Evolutionary conservation across 1,140 invertebrate species (phyloP).

Genomic region (Plodia interpunctella): DNA sequence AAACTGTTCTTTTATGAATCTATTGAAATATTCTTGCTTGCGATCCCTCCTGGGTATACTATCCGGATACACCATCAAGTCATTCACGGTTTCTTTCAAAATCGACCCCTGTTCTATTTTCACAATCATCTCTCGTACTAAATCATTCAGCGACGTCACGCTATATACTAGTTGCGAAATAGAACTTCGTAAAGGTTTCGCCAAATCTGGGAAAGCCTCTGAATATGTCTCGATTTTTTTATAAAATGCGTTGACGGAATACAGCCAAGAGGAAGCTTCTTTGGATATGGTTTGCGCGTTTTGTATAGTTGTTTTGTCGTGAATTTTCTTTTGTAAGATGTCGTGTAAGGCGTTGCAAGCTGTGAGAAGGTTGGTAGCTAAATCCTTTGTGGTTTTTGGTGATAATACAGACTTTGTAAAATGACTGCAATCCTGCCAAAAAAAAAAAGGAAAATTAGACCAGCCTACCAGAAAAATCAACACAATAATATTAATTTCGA

Average conservation of each 20-base stretch:
- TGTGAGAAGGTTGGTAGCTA: slow-evolving; percentile 42
- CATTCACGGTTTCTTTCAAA: slow-evolving; percentile 30
- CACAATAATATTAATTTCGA: too few species aligned
- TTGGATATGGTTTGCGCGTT: slow-evolving; percentile 54
- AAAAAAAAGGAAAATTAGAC: slow-evolving; percentile 6
- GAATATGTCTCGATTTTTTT: slow-evolving; percentile 77
- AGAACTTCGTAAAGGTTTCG: slow-evolving; percentile 79
- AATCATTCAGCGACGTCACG: slow-evolving; percentile 71
- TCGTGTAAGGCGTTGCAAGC: slow-evolving; percentile 37
- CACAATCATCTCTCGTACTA: slow-evolving; percentile 53
- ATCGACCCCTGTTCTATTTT: slow-evolving; percentile 48
- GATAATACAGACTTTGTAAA: slow-evolving; percentile 64
- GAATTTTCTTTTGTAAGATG: slow-evolving; percentile 28
- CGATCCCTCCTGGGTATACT: slow-evolving; percentile 66
- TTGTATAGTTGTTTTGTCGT: slow-evolving; percentile 30
- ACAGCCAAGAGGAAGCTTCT: slow-evolving; percentile 77
- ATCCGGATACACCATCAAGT: slow-evolving; percentile 71
- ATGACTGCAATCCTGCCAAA: slow-evolving; percentile 62
- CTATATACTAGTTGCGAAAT: slow-evolving; percentile 80
- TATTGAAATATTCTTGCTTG: slow-evolving; percentile 66
- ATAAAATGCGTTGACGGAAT: slow-evolving; percentile 78
- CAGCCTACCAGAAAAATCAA: too few species aligned
- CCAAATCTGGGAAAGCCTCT: slow-evolving; percentile 82
- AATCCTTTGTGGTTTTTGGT: slow-evolving; percentile 37
- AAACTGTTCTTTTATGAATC: slow-evolving; percentile 56